A percentile compares a stretch with the other conserved stretches of the same genome.
Evolutionary conservation across 2,888 invertebrate species (phyloP).

Genomic region (Anaspis maculata): DNA sequence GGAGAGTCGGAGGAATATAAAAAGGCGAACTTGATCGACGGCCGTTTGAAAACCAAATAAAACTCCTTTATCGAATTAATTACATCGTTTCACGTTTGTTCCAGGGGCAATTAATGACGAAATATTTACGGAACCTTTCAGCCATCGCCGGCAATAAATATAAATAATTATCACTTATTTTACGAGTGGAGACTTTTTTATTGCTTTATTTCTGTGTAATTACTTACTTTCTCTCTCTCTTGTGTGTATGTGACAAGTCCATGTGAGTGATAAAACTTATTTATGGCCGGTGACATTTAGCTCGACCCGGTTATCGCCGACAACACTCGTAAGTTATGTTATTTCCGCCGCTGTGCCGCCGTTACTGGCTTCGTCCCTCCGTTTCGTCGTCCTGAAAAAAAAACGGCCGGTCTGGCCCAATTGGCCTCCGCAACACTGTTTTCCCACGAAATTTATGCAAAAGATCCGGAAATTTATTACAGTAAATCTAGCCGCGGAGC

Average conservation of each 20-base stretch:
- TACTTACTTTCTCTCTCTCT: slow-evolving; percentile 29
- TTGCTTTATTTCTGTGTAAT: slow-evolving; percentile 28
- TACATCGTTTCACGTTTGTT: slow-evolving; percentile 16
- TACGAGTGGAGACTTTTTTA: slow-evolving; percentile 24
- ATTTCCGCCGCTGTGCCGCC: slow-evolving; percentile 28
- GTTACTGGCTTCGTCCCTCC: no score
- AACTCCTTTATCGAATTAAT: slow-evolving; percentile 16
- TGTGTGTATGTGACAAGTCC: slow-evolving; percentile 26
- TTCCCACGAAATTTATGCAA: no score
- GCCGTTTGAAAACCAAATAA: slow-evolving; percentile 5
- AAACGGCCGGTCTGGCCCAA: no score
- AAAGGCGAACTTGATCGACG: neutral
- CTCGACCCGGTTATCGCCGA: slow-evolving; percentile 34
- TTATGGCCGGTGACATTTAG: slow-evolving; percentile 35
- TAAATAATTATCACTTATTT: slow-evolving; percentile 28
- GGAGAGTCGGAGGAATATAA: no score
- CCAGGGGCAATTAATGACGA: slow-evolving; percentile 19
- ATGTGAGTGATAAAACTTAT: slow-evolving; percentile 32
- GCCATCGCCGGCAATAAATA: slow-evolving; percentile 19
- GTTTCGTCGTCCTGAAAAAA: no score
- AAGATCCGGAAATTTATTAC: no score
- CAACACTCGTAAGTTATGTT: slow-evolving; percentile 34
- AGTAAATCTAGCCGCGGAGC: no score
- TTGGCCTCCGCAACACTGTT: no score
- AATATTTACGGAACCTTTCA: slow-evolving; percentile 21